Evolutionary conservation across 2,113 vertebrate genomes (phyloP).

Genomic region (Hydropotes inermis): DNA sequence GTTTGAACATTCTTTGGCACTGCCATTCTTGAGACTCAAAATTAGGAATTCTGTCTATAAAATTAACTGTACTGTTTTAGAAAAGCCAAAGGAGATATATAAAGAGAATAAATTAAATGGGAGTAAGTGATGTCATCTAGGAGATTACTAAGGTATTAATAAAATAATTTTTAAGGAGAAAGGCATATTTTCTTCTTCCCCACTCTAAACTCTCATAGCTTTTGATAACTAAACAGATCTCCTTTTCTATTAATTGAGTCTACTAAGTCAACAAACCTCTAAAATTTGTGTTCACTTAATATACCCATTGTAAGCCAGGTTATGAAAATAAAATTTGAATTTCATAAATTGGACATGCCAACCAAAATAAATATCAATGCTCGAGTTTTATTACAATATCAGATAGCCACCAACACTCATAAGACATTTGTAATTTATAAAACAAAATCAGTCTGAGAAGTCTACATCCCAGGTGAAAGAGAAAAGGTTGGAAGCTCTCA

Average conservation of each 20-base stretch:
- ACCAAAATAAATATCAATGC: neutral
- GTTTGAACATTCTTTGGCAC: neutral
- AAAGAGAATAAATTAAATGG: neutral
- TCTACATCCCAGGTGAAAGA: neutral
- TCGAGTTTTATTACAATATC: neutral
- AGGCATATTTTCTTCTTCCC: neutral
- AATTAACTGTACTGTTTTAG: neutral
- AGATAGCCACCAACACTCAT: neutral
- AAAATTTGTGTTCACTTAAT: neutral
- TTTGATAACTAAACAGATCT: neutral
- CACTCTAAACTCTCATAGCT: neutral
- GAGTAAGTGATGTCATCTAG: neutral
- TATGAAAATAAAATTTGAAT: neutral
- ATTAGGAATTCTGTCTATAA: neutral
- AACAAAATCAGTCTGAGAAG: neutral
- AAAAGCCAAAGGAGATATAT: neutral
- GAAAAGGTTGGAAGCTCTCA: neutral
- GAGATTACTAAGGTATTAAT: neutral
- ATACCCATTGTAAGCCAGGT: neutral
- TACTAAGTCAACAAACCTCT: neutral
- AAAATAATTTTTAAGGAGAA: neutral
- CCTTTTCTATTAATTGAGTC: neutral
- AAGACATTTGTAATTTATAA: neutral
- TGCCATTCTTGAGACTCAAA: neutral
- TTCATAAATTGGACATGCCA: neutral